Conservation (phyloP, 2,797 vertebrate genomes). For the Petrocephalus sullivani region DNA sequence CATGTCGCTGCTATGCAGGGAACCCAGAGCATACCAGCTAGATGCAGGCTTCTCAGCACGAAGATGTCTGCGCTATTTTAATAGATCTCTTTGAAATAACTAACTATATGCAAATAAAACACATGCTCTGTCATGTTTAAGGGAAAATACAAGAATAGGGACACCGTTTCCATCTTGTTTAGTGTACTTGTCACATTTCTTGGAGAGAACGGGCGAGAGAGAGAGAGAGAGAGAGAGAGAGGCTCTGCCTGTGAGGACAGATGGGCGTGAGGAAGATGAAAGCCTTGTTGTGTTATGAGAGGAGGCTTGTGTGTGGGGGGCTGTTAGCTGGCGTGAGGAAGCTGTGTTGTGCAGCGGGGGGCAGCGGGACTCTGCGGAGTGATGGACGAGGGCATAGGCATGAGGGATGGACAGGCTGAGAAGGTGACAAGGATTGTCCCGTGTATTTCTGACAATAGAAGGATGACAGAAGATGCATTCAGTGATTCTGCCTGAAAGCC, state of each 20-base stretch:
- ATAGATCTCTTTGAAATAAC: not conserved
- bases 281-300: not conserved
- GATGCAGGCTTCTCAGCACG: not conserved
- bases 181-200: not conserved
- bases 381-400: not conserved
- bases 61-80: not conserved
- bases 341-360: not conserved
- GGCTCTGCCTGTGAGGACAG: not conserved
- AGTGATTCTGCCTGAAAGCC: constrained; percentile 31
- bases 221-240: not conserved
- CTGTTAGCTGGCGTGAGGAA: not conserved
- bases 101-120: not conserved
- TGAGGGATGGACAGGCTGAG: not conserved
- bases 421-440: not conserved
- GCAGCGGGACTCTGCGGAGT: not conserved
- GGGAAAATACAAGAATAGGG: not conserved
- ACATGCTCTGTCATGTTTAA: not conserved
- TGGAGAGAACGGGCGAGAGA: not conserved
- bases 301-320: not conserved
- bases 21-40: not conserved
- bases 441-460: not conserved
- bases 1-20: not conserved
- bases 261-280: not conserved
- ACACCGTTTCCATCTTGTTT: not conserved
- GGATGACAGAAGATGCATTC: not conserved